These are phyloP conservation scores for Drosophila lutescens DNA, from an alignment of 2,888 invertebrate species.

Conservation along the genomic window DNA sequence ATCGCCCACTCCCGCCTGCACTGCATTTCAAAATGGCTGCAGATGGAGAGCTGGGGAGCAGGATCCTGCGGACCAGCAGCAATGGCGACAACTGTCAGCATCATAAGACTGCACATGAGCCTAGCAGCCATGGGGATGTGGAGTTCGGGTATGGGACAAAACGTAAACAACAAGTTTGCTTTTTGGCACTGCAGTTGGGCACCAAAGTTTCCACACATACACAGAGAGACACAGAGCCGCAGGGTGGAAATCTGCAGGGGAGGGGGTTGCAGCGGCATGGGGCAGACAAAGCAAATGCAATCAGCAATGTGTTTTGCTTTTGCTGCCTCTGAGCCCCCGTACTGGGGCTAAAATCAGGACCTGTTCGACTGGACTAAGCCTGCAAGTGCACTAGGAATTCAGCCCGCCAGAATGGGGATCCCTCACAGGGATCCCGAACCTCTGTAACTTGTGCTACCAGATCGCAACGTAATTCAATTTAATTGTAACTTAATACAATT, in stretches of 20 bases:
- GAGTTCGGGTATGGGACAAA: constrained; percentile 43
- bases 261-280: constrained; percentile 29
- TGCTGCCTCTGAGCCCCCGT: constrained; percentile 29
- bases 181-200: constrained; percentile 49
- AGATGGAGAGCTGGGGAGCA: constrained; percentile 7
- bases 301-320: constrained; percentile 54
- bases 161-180: constrained; percentile 64
- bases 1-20: constrained; percentile 38
- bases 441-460: not conserved
- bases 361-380: constrained; percentile 34
- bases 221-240: not conserved
- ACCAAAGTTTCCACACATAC: constrained; percentile 40
- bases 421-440: not conserved
- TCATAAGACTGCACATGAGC: constrained; percentile 65
- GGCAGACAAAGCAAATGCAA: constrained; percentile 59
- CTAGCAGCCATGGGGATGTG: constrained; percentile 16
- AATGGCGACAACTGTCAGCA: constrained; percentile 69
- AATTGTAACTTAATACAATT: no score
- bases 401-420: not conserved
- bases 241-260: constrained; percentile 5
- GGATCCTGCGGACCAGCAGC: constrained; percentile 43
- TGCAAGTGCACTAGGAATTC: constrained; percentile 14
- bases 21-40: constrained; percentile 63
- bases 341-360: constrained; percentile 27
- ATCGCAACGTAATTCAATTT: no score